Conservation (phyloP, 2,888 invertebrate species). For the Nebria brevicollis region DNA sequence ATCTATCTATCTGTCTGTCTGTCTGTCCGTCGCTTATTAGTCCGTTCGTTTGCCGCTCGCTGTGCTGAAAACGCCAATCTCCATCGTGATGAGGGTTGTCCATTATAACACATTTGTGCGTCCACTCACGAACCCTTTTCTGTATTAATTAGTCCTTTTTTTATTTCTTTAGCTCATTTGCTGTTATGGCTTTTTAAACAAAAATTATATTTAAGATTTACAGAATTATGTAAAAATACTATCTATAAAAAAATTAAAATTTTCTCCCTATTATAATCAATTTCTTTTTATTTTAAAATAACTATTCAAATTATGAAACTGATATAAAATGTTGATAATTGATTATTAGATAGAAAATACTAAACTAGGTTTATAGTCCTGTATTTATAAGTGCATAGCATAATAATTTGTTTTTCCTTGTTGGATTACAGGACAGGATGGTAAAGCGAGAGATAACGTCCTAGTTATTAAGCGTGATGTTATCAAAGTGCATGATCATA, state of each 20-base stretch:
- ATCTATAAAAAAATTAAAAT: too few relatives aligned
- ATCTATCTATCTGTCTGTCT: not conserved
- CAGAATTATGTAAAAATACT: too few relatives aligned
- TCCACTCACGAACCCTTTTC: not conserved
- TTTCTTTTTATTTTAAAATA: too few relatives aligned
- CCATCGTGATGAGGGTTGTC: conserved; percentile 10
- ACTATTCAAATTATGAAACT: too few relatives aligned
- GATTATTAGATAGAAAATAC: too few relatives aligned
- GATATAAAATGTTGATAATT: too few relatives aligned
- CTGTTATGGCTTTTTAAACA: too few relatives aligned
- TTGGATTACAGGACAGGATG: not conserved
- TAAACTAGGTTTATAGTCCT: not conserved
- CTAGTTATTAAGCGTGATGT: not conserved
- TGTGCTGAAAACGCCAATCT: not conserved
- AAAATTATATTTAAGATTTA: too few relatives aligned
- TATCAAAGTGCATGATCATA: not conserved
- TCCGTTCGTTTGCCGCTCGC: not conserved
- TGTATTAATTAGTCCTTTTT: not conserved
- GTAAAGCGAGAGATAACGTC: not conserved
- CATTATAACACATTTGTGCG: not conserved
- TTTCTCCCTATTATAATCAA: too few relatives aligned
- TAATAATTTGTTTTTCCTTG: not conserved
- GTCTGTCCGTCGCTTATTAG: not conserved
- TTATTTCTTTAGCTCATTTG: not conserved
- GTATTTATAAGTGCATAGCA: not conserved